Conservation (phyloP, 2,797 vertebrate genomes). For the Triplophysa yarkandensis region DNA sequence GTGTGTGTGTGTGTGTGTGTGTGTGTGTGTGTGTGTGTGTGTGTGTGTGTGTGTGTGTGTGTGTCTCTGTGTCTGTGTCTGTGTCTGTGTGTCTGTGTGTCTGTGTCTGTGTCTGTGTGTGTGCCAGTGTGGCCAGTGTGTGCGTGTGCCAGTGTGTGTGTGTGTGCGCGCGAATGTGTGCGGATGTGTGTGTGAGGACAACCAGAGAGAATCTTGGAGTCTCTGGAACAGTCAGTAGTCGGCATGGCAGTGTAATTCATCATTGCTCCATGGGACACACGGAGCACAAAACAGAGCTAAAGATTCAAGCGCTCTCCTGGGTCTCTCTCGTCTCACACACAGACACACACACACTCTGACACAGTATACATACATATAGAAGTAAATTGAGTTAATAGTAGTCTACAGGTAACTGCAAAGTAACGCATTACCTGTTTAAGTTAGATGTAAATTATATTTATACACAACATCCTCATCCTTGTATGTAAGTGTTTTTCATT, state of each 20-base stretch:
- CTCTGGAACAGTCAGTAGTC: slow-evolving; percentile 44
- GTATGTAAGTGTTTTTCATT: no score
- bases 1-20: slow-evolving; percentile 6
- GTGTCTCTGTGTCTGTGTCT: no score
- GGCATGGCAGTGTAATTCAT: slow-evolving; percentile 48
- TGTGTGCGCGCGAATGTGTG: not conserved
- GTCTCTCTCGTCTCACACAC: slow-evolving; percentile 15
- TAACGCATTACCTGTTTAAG: no score
- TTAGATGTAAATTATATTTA: no score
- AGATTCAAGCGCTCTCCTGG: slow-evolving; percentile 49
- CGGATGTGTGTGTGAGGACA: not conserved
- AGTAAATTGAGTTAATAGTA: no score
- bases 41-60: not conserved
- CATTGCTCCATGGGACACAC: slow-evolving; percentile 29
- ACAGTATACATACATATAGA: slow-evolving; percentile 7
- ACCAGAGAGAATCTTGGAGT: slow-evolving; percentile 24
- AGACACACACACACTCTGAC: slow-evolving; percentile 3
- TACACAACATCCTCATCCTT: no score
- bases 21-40: not conserved
- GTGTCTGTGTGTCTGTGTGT: not conserved
- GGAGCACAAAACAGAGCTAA: slow-evolving; percentile 43
- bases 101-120: not conserved
- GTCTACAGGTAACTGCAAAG: no score
- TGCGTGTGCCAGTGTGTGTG: slow-evolving; percentile 22
- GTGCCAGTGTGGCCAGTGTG: no score